Base-by-base conservation (phyloP, 1,140 invertebrate genomes). In the Psilanteris sp. region DNA sequence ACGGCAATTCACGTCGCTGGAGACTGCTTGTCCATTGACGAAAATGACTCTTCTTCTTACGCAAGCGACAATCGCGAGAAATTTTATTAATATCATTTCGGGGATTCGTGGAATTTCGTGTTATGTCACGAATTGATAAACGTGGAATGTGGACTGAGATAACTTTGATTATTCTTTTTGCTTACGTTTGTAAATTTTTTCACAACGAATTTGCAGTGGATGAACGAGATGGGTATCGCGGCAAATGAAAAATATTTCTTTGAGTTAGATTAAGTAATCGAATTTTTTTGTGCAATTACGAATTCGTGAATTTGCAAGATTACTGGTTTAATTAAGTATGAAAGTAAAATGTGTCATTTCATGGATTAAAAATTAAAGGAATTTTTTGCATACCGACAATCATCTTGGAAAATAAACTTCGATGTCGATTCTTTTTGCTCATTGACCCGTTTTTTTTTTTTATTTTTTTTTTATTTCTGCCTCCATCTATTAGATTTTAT, bases 111-210 rank as follows among this genome's bases (percentile, higher is more conserved):
- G 46, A 52, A 71, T 61, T 57, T 52, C 10, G 10, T n/a, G 31
- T 71, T 54, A 71, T 61, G 46, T 61, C 37, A 71, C 9, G 31
- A 3, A 8, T n/a, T 71, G 54, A 70, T 59, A 59, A 70, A 52
- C 7, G 8, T 16, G 22, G 62, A 55, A 67, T 55, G 62, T 44
- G 11, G 24, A 6, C 9, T 16, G 31, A 31, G 50, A 59, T 59
- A 70, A 4, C 15, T 41, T 41, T 18, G 39, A 11, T 41, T 11
- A 6, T 41, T 4, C 10, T 39, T 27, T 1, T 15, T 1, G 6
- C 11, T 24, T 26, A 3, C 9, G 3, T 31, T 27, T 27, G 8
- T 4, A 9, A 27, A 27, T 27, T 3, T 27, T 27, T 27, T 27
- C 5, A 5, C 26, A 6, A 27, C 26, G 8, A 27, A 3, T 20